These are phyloP conservation scores for Athalia circularis DNA, from an alignment of 2,888 invertebrate species.

Conservation along the genomic window DNA sequence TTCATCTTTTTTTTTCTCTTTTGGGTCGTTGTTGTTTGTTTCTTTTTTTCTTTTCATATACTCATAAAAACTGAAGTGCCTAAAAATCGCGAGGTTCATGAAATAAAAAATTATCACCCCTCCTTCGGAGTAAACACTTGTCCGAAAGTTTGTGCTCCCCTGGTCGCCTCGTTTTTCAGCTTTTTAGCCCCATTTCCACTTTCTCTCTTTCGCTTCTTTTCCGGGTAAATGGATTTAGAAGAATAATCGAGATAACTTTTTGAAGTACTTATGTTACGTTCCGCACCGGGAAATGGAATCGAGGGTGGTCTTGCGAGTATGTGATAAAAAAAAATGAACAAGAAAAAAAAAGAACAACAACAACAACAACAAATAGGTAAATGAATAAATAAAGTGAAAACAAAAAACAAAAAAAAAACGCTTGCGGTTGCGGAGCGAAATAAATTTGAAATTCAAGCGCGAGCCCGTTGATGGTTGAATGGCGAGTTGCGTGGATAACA, in stretches of 20 bases:
- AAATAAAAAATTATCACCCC: slow-evolving; percentile 30
- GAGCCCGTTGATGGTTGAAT: background rate
- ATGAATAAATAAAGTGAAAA: too few relatives aligned
- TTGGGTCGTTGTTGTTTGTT: background rate
- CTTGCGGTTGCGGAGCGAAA: slow-evolving; percentile 19
- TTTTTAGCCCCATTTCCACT: background rate
- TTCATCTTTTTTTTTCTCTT: background rate
- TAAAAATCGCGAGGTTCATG: background rate
- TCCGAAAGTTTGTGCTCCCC: slow-evolving; percentile 2
- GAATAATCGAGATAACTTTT: slow-evolving; percentile 27
- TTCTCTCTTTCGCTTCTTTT: too few relatives aligned
- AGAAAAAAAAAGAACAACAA: background rate
- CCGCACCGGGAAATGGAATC: background rate
- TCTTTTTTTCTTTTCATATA: background rate
- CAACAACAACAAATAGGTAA: too few relatives aligned
- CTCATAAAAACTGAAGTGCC: slow-evolving; percentile 17
- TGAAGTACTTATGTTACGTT: slow-evolving; percentile 1
- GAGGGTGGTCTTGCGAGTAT: background rate
- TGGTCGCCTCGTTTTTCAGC: background rate
- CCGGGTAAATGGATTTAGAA: background rate
- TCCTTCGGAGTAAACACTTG: slow-evolving; percentile 13
- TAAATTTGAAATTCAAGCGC: slow-evolving; percentile 27
- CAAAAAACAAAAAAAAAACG: background rate
- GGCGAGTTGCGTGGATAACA: slow-evolving; percentile 15
- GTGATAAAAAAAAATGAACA: slow-evolving; percentile 15